These are phyloP conservation scores for Shinisaurus crocodilurus DNA, from an alignment of 2,113 vertebrate genomes.

Conservation along the genomic window DNA sequence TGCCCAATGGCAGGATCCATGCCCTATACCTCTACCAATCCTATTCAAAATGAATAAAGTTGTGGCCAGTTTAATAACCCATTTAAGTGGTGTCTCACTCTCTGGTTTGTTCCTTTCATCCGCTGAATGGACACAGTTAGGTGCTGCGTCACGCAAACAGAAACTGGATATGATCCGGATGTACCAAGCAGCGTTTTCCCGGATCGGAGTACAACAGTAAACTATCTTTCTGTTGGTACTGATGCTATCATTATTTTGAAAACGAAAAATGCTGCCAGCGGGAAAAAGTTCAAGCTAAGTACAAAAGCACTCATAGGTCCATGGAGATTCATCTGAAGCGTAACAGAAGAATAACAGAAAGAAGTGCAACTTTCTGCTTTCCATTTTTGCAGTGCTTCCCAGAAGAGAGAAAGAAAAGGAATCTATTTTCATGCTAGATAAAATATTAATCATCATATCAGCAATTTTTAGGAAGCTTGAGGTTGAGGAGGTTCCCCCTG, in stretches of 20 bases:
- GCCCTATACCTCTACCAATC: no score
- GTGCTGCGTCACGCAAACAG: no score
- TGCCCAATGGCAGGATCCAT: no score
- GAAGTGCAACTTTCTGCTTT: neutral
- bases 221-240: neutral
- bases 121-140: no score
- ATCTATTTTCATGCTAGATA: neutral
- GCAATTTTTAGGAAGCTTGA: neutral
- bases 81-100: no score
- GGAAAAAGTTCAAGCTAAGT: neutral
- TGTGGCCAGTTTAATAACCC: no score
- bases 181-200: neutral
- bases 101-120: no score
- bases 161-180: neutral
- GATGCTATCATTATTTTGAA: neutral
- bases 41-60: no score
- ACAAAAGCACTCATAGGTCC: neutral
- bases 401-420: neutral
- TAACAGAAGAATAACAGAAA: no score
- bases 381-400: neutral
- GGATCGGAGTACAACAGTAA: neutral
- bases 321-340: neutral
- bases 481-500: neutral
- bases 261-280: neutral
- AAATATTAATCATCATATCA: constrained; percentile 9